These are phyloP conservation scores for Dryobotodes eremita DNA, from an alignment of 2,888 invertebrate genomes.

Conservation along the genomic window DNA sequence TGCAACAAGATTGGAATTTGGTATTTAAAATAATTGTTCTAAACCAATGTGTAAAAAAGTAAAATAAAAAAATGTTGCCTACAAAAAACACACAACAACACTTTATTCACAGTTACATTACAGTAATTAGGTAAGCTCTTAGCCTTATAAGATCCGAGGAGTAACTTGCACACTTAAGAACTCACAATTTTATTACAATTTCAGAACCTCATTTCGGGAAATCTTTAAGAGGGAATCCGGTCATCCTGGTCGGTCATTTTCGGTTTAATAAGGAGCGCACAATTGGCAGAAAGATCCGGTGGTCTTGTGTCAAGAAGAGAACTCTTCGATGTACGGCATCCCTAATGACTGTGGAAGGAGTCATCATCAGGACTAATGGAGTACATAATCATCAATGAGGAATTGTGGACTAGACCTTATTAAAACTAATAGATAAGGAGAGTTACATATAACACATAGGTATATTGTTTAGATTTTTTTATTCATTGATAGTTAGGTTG, in stretches of 20 bases:
- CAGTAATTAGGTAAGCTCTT: background rate
- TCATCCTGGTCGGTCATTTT: constrained; percentile 61
- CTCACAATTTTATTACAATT: constrained; percentile 10
- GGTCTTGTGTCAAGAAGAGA: constrained; percentile 71
- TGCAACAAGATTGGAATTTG: background rate
- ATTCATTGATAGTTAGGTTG: background rate
- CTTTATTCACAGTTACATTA: background rate
- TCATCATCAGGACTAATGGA: constrained; percentile 51
- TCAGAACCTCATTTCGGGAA: constrained; percentile 53
- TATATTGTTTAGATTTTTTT: background rate
- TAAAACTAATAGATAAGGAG: background rate
- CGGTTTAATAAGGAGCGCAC: constrained; percentile 62
- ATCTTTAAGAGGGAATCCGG: constrained; percentile 66
- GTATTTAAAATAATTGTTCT: background rate
- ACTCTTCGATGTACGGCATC: constrained; percentile 65
- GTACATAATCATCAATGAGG: constrained; percentile 52
- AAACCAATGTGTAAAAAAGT: background rate
- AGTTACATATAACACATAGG: background rate
- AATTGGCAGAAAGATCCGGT: constrained; percentile 60
- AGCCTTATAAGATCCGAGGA: background rate
- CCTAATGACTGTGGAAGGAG: constrained; percentile 63
- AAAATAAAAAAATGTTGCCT: background rate
- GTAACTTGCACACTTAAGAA: background rate
- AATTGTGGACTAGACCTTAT: background rate
- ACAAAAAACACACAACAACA: background rate